A percentile compares a stretch with the other conserved stretches of the same genome.
These are phyloP conservation scores for Leptura quadrifasciata DNA, from an alignment of 2,888 invertebrate genomes.

Conservation along the genomic window DNA sequence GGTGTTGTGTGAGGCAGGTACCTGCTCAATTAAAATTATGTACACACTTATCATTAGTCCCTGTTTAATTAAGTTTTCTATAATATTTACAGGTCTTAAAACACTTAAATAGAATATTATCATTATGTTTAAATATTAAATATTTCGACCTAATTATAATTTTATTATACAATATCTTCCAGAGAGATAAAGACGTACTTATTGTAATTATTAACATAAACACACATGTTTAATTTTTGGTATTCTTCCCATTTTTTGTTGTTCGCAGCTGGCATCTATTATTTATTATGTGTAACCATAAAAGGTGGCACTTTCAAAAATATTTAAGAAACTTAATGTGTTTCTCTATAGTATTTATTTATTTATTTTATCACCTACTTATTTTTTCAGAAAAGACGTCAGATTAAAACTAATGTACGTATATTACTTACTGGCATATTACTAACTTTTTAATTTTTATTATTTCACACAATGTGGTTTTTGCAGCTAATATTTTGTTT, in stretches of 20 bases:
- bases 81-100: not conserved
- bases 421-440: not conserved
- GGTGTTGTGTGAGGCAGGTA: not conserved
- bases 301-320: not conserved
- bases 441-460: not conserved
- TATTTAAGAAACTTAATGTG: not conserved
- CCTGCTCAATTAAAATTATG: not conserved
- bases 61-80: not conserved
- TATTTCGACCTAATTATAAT: not conserved
- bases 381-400: not conserved
- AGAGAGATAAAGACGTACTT: not conserved
- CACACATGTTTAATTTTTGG: not conserved
- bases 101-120: slow-evolving; percentile 10
- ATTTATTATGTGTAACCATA: not conserved
- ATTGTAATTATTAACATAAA: not conserved
- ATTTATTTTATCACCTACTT: not conserved
- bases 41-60: not conserved
- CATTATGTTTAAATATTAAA: not conserved
- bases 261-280: not conserved
- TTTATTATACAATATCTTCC: not conserved
- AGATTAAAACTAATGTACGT: not conserved
- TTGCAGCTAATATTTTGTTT: not conserved
- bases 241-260: not conserved
- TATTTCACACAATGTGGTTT: not conserved
- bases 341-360: not conserved